Evolutionary conservation across 2,797 vertebrate species (phyloP), one percentile per base, ranked within the genome.

Genomic region (Coranthus polyacanthus): DNA sequence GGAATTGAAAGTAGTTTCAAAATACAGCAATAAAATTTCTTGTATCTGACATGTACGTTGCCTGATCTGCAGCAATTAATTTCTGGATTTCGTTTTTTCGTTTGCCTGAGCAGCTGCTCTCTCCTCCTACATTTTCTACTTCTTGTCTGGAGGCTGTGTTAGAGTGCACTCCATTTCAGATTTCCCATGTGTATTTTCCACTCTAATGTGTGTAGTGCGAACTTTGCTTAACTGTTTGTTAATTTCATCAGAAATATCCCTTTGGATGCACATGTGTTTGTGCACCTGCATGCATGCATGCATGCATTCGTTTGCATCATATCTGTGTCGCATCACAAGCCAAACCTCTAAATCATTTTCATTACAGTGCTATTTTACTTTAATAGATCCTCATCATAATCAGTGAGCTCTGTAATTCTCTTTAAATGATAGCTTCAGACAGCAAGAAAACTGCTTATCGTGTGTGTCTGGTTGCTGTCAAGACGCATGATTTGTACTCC

Each of bases 1-100:
- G 51, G 54, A 68, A 83, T 80, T 69, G 77, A 75, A 60, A 68
- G 68, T 55, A 66, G 56, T 84, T 78, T 86, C 56, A 72, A 70
- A 85, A 59, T 67, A 75, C 53, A 78, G 76, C 67, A 78, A 72
- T 83, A 86, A 46, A 32, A 82, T 80, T 67, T 68, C 56, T 68
- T 53, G 79, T 86, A 68, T 88, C 81, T 86, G 85, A 85, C 85
- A 83, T 87, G 76, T 70, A 81, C 82, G 75, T 88, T 70, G 89
- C 60, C 73, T 85, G 85, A 91, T 91, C 82, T 86, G 76, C 87
- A 71, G 79, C 85, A 89, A 91, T 92, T 91, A 85, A 92, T 93
- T 92, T 89, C 84, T 85, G 47, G 51, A 81, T 72, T 72, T 83
- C 58, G 81, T 47, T 72, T 87, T 75, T 81, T 51, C 20, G 0